A percentile compares a stretch with the other conserved stretches of the same genome.
phyloP scores from a whole-genome alignment of 35 echinoderm and acorn worm genomes.

The Ptychodera flava region DNA sequence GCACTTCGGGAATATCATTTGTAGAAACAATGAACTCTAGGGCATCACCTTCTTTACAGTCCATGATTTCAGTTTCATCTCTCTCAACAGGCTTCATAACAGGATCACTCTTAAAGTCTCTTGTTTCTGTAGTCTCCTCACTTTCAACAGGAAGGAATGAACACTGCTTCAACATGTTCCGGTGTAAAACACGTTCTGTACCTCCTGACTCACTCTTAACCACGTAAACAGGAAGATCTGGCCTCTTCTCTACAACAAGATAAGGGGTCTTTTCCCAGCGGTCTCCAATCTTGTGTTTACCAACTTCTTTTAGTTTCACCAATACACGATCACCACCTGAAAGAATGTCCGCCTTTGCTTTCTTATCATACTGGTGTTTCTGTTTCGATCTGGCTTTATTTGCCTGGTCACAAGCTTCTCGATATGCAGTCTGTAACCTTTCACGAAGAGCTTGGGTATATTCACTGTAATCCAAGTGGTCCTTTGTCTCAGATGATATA shows the following conservation, averaged over 20 bases:
- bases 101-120: no score
- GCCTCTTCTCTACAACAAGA: not conserved
- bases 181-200: conserved; percentile 3
- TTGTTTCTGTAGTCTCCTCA: no score
- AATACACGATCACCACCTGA: conserved; percentile 16
- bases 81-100: no score
- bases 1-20: no score
- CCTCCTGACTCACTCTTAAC: not conserved
- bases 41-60: no score
- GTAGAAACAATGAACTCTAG: no score
- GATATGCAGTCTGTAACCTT: conserved; percentile 13
- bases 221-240: conserved; percentile 10
- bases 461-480: no score
- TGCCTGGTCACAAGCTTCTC: conserved; percentile 8
- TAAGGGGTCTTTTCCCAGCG: conserved; percentile 35
- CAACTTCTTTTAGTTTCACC: no score
- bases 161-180: conserved; percentile 18
- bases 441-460: conserved; percentile 3
- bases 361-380: conserved; percentile 25
- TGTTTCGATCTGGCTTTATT: conserved; percentile 21
- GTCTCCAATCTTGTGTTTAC: conserved; percentile 17
- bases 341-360: not conserved
- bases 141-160: no score
- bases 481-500: not conserved
- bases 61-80: no score